Percentiles rank a stretch among this genome's conserved stretches.
Evolutionary conservation across 2,888 invertebrate species (phyloP).

Genomic region (Blastobasis lacticolella): DNA sequence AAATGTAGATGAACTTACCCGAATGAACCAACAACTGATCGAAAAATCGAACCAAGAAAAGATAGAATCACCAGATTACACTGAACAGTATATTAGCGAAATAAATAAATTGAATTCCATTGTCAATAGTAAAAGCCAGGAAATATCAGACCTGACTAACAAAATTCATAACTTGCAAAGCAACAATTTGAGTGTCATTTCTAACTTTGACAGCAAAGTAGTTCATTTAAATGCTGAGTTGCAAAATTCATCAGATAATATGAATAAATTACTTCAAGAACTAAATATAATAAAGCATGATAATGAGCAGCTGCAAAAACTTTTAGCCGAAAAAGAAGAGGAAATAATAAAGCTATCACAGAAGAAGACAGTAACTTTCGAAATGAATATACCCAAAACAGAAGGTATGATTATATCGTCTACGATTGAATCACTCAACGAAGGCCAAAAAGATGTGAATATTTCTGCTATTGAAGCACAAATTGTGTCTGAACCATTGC

Average conservation of each 20-base stretch:
- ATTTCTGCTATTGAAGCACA: conserved; percentile 54
- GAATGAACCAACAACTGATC: conserved; percentile 42
- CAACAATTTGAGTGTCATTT: conserved; percentile 28
- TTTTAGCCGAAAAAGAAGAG: conserved; percentile 43
- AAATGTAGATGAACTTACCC: conserved; percentile 46
- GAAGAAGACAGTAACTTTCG: conserved; percentile 52
- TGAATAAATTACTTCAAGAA: conserved; percentile 30
- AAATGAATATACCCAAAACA: conserved; percentile 69
- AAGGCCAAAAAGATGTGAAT: conserved; percentile 33
- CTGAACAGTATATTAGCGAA: conserved; percentile 68
- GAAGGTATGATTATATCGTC: conserved; percentile 66
- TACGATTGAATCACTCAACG: conserved; percentile 52
- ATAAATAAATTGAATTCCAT: conserved; percentile 72
- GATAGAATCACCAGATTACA: conserved; percentile 45
- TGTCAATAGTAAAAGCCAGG: conserved; percentile 62
- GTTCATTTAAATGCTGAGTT: conserved; percentile 46
- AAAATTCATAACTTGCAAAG: conserved; percentile 37
- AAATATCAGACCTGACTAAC: conserved; percentile 49
- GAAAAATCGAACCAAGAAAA: conserved; percentile 32
- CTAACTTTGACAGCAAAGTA: conserved; percentile 39
- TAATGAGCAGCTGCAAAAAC: conserved; percentile 36
- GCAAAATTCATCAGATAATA: conserved; percentile 23
- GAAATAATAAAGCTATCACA: conserved; percentile 50
- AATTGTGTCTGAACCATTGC: conserved; percentile 39
- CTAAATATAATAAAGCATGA: conserved; percentile 27